A percentile compares a stretch with the other conserved stretches of the same genome.
Conservation (phyloP, 2,113 vertebrate species). For the Daphoenositta chrysoptera region DNA sequence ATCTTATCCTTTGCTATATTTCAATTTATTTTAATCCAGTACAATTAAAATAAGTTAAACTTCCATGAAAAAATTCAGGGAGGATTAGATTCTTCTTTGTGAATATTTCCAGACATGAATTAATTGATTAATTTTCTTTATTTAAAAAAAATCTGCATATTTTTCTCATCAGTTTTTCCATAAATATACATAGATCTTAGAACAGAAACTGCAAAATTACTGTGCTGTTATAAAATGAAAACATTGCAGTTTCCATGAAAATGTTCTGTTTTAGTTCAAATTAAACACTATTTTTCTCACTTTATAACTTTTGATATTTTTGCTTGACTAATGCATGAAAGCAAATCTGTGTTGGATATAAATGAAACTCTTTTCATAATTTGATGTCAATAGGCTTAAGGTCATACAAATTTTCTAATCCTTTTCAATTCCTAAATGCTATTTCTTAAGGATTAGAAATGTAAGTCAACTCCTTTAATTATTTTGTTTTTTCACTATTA, state of each 20-base stretch:
- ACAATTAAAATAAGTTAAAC: not conserved
- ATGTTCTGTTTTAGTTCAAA: not conserved
- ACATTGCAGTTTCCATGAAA: not conserved
- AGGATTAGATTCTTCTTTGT: not conserved
- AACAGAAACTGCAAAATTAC: not conserved
- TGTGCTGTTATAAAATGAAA: not conserved
- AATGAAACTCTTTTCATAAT: not conserved
- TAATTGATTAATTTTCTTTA: not conserved
- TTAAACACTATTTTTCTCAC: not conserved
- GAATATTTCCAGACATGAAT: not conserved
- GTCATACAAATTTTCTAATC: not conserved
- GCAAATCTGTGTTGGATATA: not conserved
- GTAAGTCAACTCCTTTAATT: not conserved
- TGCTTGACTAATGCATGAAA: not conserved
- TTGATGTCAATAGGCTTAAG: not conserved
- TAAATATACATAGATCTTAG: not conserved
- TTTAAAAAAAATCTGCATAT: not conserved
- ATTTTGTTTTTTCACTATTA: not conserved
- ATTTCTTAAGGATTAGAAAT: not conserved
- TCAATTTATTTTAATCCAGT: not conserved
- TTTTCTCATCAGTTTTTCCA: not conserved
- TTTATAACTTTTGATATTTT: not conserved
- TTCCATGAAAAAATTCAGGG: not conserved
- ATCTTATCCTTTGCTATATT: not conserved
- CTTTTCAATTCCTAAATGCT: not conserved